Base-by-base conservation (phyloP, 1,140 invertebrate genomes). In the Panulirus ornatus region DNA sequence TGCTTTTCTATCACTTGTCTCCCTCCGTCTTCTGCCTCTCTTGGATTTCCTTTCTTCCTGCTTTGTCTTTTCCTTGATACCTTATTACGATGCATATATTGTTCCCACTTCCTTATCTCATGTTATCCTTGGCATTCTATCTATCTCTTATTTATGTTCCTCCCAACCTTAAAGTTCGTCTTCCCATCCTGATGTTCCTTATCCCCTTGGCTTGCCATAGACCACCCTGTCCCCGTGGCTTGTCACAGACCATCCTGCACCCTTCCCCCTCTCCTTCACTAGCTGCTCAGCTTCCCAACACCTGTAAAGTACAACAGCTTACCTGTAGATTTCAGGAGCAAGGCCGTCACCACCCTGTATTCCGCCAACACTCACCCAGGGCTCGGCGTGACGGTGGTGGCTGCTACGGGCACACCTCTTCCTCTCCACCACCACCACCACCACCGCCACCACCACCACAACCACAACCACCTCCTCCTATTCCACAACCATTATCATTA, bases 321-420 rank as follows among this genome's bases (percentile, higher is more conserved):
- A 81, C 78, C 78, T 81, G 78, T 81, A 81, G 78, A 81, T 81
- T 81, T 81, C 78, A 81, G 78, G 78, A 47, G 78, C 30, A 58
- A 58, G 78, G 78, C 36, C 27, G 54, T 51, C 78, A 51, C 47
- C 54, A 34, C 78, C 47, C 54, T 81, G 78, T 81, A 47, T 58
- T 30, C 47, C 78, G 47, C 47, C 47, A 19, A 11, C 78, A 81
- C 78, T 47, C 47, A 51, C 36, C 47, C 78, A 22, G 78, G 78
- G 78, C 78, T 36, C 47, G 78, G 78, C 78, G 30, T 81, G 78
- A 81, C 78, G 78, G 42, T 81, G 78, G 78, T 81, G 78, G n/a
- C 30, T 30, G 47, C 47, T 81, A 6, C n/a, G n/a, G n/a, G 14
- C 22, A 14, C 11, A 30, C 58, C 22, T 22, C n/a, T 27, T 34